Conservation (phyloP, 2,888 invertebrate species). For the Orthosia incerta region DNA sequence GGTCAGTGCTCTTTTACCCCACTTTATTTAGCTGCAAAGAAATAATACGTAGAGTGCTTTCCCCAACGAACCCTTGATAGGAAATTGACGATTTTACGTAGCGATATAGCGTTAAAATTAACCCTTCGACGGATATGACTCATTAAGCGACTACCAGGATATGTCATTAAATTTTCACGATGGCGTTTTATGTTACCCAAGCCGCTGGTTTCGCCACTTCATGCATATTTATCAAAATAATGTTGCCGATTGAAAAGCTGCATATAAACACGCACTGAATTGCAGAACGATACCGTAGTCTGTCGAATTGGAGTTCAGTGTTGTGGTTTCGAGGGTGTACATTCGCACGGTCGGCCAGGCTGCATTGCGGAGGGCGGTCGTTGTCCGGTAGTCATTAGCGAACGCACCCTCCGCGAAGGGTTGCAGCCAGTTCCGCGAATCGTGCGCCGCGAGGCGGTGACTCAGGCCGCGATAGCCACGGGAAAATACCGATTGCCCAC, state of each 20-base stretch:
- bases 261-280: constrained; percentile 89
- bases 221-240: constrained; percentile 91
- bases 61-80: constrained; percentile 73
- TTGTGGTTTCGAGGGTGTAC: constrained; percentile 85
- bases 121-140: constrained; percentile 90
- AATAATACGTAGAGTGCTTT: constrained; percentile 67
- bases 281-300: constrained; percentile 78
- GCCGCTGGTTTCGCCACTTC: constrained; percentile 87
- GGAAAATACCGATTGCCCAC: constrained; percentile 84
- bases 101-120: constrained; percentile 87
- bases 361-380: constrained; percentile 82
- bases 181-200: constrained; percentile 88
- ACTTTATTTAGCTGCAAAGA: constrained; percentile 62
- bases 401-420: constrained; percentile 86
- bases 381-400: constrained; percentile 88
- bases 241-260: constrained; percentile 90
- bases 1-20: constrained; percentile 47
- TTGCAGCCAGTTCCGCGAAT: constrained; percentile 85
- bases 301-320: constrained; percentile 83
- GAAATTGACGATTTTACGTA: constrained; percentile 83
- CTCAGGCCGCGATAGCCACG: constrained; percentile 80
- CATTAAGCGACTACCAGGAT: constrained; percentile 89
- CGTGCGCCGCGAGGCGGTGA: constrained; percentile 76
- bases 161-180: constrained; percentile 90
- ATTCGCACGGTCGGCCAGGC: constrained; percentile 79